Conservation (phyloP, 2,113 vertebrate genomes). For the Oxyruncus cristatus region DNA sequence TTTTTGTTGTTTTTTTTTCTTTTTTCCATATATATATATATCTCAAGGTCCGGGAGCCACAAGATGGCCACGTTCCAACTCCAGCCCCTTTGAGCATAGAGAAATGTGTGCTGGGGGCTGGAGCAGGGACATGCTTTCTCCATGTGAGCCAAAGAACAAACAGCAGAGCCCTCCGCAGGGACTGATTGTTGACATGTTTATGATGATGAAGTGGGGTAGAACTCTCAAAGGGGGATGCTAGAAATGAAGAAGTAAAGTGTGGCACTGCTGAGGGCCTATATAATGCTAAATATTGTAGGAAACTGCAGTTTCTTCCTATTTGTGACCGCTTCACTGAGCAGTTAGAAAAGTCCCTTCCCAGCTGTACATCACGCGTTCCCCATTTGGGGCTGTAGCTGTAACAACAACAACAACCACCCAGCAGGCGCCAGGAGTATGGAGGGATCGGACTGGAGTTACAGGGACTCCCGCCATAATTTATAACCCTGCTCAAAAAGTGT, state of each 20-base stretch:
- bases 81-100: constrained; percentile 32
- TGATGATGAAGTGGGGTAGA: constrained; percentile 72
- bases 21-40: background rate
- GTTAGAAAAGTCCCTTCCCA: constrained; percentile 24
- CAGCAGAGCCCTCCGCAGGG: constrained; percentile 54
- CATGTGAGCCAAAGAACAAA: constrained; percentile 58
- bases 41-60: constrained; percentile 25
- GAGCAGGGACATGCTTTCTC: constrained; percentile 51
- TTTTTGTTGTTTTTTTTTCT: background rate
- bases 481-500: constrained; percentile 28
- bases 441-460: background rate
- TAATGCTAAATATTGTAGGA: constrained; percentile 59
- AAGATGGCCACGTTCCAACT: constrained; percentile 17
- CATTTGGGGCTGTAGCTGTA: background rate
- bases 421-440: constrained; percentile 29
- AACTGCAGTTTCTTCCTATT: constrained; percentile 62
- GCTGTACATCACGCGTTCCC: constrained; percentile 22
- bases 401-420: constrained; percentile 42
- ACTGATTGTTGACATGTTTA: constrained; percentile 72
- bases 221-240: constrained; percentile 55
- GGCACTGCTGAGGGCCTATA: constrained; percentile 62
- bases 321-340: constrained; percentile 7
- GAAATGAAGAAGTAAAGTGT: constrained; percentile 67
- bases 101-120: constrained; percentile 50
- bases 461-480: constrained; percentile 18